Conservation (phyloP, 2,888 invertebrate species). For the Yponomeuta sedellus region DNA sequence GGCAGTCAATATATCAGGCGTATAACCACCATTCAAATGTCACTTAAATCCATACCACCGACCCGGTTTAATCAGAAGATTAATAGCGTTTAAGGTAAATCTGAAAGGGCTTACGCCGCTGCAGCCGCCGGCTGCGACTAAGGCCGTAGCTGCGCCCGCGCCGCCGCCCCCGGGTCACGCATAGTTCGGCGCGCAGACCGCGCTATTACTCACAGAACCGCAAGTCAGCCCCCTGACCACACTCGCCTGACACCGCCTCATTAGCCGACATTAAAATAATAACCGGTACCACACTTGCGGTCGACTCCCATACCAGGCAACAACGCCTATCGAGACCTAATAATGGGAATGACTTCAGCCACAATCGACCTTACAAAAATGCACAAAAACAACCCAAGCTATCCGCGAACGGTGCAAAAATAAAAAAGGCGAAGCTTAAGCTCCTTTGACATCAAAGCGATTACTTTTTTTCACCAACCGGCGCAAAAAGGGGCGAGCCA, state of each 20-base stretch:
- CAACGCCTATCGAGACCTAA: slow-evolving; percentile 24
- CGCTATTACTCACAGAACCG: slow-evolving; percentile 45
- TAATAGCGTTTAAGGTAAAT: slow-evolving; percentile 53
- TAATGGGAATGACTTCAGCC: neutral
- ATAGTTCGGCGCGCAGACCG: slow-evolving; percentile 42
- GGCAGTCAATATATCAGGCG: slow-evolving; percentile 22
- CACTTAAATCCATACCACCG: slow-evolving; percentile 41
- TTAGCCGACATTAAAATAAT: slow-evolving; percentile 59
- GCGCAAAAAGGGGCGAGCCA: slow-evolving; percentile 45
- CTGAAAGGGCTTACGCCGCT: slow-evolving; percentile 46
- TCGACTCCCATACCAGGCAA: slow-evolving; percentile 33
- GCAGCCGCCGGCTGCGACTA: neutral
- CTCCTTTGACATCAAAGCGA: slow-evolving; percentile 43
- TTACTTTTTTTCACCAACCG: slow-evolving; percentile 32
- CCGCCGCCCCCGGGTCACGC: slow-evolving; percentile 36
- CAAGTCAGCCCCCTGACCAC: slow-evolving; percentile 47
- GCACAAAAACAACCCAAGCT: slow-evolving; percentile 2
- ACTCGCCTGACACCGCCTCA: slow-evolving; percentile 50
- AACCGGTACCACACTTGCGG: slow-evolving; percentile 37
- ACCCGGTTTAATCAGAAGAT: slow-evolving; percentile 48
- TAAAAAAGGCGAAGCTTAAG: slow-evolving; percentile 18
- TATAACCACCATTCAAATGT: slow-evolving; percentile 40
- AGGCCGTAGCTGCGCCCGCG: slow-evolving; percentile 30
- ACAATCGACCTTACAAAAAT: neutral
- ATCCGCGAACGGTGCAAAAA: slow-evolving; percentile 1